Base-by-base conservation (phyloP, 2,113 vertebrate genomes). In the Craseonycteris thonglongyai region DNA sequence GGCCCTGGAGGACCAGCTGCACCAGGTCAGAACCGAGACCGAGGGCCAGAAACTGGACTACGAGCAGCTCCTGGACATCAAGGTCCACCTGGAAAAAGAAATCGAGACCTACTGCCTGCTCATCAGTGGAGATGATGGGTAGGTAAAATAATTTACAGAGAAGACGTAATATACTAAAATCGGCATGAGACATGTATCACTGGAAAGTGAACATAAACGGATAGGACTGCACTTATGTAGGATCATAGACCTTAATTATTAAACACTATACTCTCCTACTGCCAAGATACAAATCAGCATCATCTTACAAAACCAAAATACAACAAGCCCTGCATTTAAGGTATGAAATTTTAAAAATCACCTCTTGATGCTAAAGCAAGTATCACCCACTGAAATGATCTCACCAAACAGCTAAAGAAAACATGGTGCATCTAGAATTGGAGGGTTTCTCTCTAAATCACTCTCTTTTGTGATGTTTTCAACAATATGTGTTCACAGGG, bases 31-130 rank as follows among this genome's bases (percentile, higher is more conserved):
- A 69, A 97, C 98, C 0, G 98, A 98, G 58, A 98, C 97, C 51
- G 98, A 98, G 91, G 97, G 98, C 35, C 98, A 98, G 98, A 97
- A 98, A 0, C 96, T 98, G 0, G 98, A 98, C 69, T 98, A 98
- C 0, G 97, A 98, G 6, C 98, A 98, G 9, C 98, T 99, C 3
- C 97, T 99, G 1, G 98, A 98, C 88, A 97, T 98, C 96, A 99
- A 99, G 91, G 97, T 90, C 18, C 98, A 97, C 18, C 97, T 99
- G 96, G 98, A 99, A 91, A 98, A 98, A 94, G 98, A 99, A 95
- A 99, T 99, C 11, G 98, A 99, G 89, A 98, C 98, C 91, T 99
- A 99, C 40, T 98, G 98, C 2, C 98, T 97, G 74, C 91, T 99
- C 76, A 97, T 99, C 11, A 98, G 98, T 11, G 98, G 98, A 0